A percentile compares a stretch with the other conserved stretches of the same genome.
phyloP scores from a whole-genome alignment of 2,797 vertebrate genomes.

The Anas bernieri region DNA sequence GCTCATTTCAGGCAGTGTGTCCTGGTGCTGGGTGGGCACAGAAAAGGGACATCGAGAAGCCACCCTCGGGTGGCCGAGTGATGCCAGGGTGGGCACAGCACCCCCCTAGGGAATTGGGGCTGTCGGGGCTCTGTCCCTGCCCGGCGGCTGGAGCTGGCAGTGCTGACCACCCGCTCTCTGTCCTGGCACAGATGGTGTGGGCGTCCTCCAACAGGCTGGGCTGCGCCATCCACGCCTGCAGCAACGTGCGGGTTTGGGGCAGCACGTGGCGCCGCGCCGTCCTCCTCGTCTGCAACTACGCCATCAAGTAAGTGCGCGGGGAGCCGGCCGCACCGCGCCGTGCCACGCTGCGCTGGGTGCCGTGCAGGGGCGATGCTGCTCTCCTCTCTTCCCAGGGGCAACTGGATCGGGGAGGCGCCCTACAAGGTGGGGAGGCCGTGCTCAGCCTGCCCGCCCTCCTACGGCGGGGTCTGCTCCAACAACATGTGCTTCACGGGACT shows the following conservation, averaged over 20 bases:
- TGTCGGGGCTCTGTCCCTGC: too few species aligned
- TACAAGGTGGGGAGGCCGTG: constrained; percentile 87
- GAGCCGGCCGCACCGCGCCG: background rate
- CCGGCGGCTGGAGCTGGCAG: too few species aligned
- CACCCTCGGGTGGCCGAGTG: background rate
- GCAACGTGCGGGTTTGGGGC: constrained; percentile 84
- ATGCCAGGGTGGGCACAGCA: background rate
- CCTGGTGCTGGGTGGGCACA: background rate
- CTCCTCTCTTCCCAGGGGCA: constrained; percentile 82
- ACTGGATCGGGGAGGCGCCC: constrained; percentile 89
- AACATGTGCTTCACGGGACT: constrained; percentile 85
- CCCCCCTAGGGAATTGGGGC: accelerated
- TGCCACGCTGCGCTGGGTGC: background rate
- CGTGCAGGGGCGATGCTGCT: background rate
- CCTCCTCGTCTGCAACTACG: constrained; percentile 91
- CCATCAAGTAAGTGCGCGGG: constrained; percentile 85
- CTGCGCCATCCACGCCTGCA: constrained; percentile 85
- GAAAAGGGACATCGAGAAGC: background rate
- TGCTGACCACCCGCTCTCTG: background rate
- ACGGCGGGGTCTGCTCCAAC: constrained; percentile 84
- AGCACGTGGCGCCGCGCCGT: constrained; percentile 82
- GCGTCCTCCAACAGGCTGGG: constrained; percentile 87
- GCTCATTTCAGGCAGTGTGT: background rate
- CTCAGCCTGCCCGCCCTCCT: constrained; percentile 87
- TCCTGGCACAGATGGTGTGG: constrained; percentile 89